Conservation (phyloP, 2,888 invertebrate species). For the Chalcis sispes region DNA sequence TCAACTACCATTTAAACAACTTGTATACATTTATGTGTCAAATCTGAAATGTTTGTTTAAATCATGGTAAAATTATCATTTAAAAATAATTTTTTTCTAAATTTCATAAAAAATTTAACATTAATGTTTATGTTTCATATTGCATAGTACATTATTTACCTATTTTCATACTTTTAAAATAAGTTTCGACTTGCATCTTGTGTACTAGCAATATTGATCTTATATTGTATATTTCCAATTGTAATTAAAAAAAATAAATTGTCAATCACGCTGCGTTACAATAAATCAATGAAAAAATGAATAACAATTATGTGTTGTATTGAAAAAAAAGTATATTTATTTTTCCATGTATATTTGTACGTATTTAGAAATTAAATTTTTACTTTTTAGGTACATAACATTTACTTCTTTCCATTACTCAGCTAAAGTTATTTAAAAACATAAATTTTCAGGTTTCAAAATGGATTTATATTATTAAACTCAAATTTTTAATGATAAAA, state of each 20-base stretch:
- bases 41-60: constrained; percentile 19
- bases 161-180: constrained; percentile 38
- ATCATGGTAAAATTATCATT: constrained; percentile 14
- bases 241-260: constrained; percentile 46
- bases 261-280: constrained; percentile 43
- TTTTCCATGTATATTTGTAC: constrained; percentile 18
- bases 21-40: constrained; percentile 22
- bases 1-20: constrained; percentile 21
- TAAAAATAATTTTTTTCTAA: constrained; percentile 19
- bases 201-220: constrained; percentile 43
- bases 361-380: constrained; percentile 3
- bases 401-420: constrained; percentile 12
- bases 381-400: background rate
- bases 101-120: constrained; percentile 5
- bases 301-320: constrained; percentile 30
- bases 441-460: constrained; percentile 36
- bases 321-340: constrained; percentile 12
- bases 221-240: constrained; percentile 43
- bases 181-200: constrained; percentile 51
- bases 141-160: background rate
- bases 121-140: constrained; percentile 17
- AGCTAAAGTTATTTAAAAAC: constrained; percentile 18
- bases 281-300: constrained; percentile 26
- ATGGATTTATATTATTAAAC: constrained; percentile 28
- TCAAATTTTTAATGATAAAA: constrained; percentile 17